Evolutionary conservation across 2,888 invertebrate genomes (phyloP).

Genomic region (Lasioglossum marginatum): DNA sequence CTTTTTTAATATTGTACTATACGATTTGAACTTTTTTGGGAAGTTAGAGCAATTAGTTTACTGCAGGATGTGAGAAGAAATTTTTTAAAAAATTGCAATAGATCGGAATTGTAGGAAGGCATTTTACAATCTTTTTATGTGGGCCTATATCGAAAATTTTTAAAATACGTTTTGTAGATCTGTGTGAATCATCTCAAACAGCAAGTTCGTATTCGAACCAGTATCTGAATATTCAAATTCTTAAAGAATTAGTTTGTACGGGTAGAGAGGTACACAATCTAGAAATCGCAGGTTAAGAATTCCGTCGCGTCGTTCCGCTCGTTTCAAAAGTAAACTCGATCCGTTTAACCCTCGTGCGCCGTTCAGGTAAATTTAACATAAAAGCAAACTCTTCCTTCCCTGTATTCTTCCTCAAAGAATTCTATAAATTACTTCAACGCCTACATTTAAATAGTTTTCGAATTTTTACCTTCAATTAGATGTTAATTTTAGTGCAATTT

Average conservation of each 20-base stretch:
- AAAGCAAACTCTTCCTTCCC: not conserved
- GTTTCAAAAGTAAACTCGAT: conserved; percentile 27
- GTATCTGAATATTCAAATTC: not conserved
- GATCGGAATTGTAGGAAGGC: too few relatives aligned
- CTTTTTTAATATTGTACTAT: too few relatives aligned
- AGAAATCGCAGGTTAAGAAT: not conserved
- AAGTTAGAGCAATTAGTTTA: too few relatives aligned
- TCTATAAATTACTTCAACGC: not conserved
- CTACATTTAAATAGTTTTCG: too few relatives aligned
- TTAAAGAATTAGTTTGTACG: not conserved
- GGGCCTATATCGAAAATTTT: too few relatives aligned
- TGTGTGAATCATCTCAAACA: too few relatives aligned
- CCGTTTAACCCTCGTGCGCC: conserved; percentile 2
- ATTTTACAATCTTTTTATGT: too few relatives aligned
- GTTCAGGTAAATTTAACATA: conserved; percentile 9
- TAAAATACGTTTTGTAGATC: too few relatives aligned
- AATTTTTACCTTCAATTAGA: not conserved
- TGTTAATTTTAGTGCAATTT: not conserved
- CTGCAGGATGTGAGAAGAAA: too few relatives aligned
- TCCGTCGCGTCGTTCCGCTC: not conserved
- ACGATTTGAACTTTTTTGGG: too few relatives aligned
- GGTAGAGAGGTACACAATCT: not conserved
- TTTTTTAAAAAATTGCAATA: too few relatives aligned
- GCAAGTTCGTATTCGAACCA: not conserved
- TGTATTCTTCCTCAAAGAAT: not conserved